These are phyloP conservation scores for Stenoptilia bipunctidactyla DNA, from an alignment of 2,888 invertebrate species.

Conservation along the genomic window DNA sequence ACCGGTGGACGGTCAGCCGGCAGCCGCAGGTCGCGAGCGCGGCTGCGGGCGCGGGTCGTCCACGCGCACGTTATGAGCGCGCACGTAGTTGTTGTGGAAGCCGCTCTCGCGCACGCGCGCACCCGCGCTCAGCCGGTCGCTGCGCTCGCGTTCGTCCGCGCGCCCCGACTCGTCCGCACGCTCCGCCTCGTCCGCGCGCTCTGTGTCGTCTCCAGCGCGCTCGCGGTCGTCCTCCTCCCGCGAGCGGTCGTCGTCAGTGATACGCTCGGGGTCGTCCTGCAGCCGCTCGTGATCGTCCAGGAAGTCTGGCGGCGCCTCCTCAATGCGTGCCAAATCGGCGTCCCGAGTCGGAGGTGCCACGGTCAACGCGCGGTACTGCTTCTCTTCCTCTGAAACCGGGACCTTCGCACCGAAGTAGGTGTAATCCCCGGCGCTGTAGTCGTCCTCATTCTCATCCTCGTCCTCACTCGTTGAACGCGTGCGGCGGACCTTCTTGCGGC, in stretches of 20 bases:
- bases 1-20: neutral
- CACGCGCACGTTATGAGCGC: constrained; percentile 41
- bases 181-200: constrained; percentile 20
- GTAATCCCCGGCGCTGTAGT: constrained; percentile 23
- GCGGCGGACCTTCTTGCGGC: constrained; percentile 36
- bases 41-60: constrained; percentile 31
- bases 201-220: constrained; percentile 21
- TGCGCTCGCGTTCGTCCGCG: constrained; percentile 26
- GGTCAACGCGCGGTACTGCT: constrained; percentile 33
- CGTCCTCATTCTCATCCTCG: too few relatives aligned
- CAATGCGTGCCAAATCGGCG: constrained; percentile 38
- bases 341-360: constrained; percentile 47
- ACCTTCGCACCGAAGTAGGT: constrained; percentile 50
- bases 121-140: constrained; percentile 36
- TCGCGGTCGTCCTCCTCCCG: constrained; percentile 14
- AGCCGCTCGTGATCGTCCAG: constrained; percentile 44
- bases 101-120: constrained; percentile 42
- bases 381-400: constrained; percentile 47
- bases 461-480: constrained; percentile 31
- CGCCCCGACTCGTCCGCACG: constrained; percentile 16
- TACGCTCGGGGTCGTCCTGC: constrained; percentile 33
- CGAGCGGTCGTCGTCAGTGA: constrained; percentile 20
- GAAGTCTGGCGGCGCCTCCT: constrained; percentile 27
- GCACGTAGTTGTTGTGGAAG: constrained; percentile 43
- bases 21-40: constrained; percentile 5